Base-by-base conservation (phyloP, 2,888 invertebrate species). In the Zygaena filipendulae region DNA sequence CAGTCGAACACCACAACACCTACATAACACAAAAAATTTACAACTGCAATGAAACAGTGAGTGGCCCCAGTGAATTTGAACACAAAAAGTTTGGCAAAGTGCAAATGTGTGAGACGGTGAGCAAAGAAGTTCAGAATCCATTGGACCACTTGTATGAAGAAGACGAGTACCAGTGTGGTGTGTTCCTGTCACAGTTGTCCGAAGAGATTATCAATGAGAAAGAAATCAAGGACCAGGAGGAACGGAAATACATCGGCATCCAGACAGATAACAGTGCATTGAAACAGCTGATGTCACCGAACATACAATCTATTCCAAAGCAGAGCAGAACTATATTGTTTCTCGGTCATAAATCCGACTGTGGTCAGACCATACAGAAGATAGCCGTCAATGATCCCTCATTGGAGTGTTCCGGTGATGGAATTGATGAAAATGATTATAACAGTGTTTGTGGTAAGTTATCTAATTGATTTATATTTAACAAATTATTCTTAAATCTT, bases 291-390 rank as follows among this genome's bases (percentile, higher is more conserved):
- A 70, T 77, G 72, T 70, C 75, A 1, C 40, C 62, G 0, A 62
- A 64, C 9, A 63, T 68, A 11, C 68, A 72, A 39, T 57, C 64
- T 0, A 35, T 52, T 18, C 58, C 67, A 0, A 66, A 69, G 32
- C 72, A 71, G 32, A 51, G 60, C 30, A 72, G 68, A 44, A 72
- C 74, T 2, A 75, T 79, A 29, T 24, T 75, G 34, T 75, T 64
- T 29, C 39, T 69, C 3, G 77, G 72, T 0, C 54, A 62, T 19
- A 59, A 70, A 22, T 59, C 64, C 0, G 49, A 59, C n/a, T 52
- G 46, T 0, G 74, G 71, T 0, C 66, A 68, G 40, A 75, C 75
- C 0, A 59, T 75, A n/a, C 74, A 77, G 45, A 72, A 69, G 36
- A 75, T 77, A 33, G 50, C 63, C 2, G 55, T 67, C 13, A 58